Evolutionary conservation across 2,113 vertebrate genomes (phyloP).

Genomic region (Malurus melanocephalus): DNA sequence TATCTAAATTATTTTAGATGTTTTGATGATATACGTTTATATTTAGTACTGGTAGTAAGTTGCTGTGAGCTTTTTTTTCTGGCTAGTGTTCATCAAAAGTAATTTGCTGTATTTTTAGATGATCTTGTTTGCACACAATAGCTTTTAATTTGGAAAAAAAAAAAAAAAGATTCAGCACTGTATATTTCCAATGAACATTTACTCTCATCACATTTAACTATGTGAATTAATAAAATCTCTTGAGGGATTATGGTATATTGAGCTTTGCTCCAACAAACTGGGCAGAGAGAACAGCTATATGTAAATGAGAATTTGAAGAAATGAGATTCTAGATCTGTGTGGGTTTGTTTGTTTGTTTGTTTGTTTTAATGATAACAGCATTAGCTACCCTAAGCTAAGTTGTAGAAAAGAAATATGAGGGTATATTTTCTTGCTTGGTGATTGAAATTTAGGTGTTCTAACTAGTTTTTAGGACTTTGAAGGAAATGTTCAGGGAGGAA

Average conservation of each 20-base stretch:
- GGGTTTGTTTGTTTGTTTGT: not conserved
- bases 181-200: not conserved
- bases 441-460: conserved; percentile 46
- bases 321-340: not conserved
- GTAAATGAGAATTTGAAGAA: conserved; percentile 29
- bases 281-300: conserved; percentile 21
- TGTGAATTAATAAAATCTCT: conserved; percentile 37
- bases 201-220: conserved; percentile 25
- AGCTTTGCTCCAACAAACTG: conserved; percentile 11
- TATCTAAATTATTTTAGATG: not conserved
- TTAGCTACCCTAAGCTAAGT: conserved; percentile 25
- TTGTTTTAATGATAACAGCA: not conserved
- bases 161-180: not conserved
- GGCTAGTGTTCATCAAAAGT: not conserved
- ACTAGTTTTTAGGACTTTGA: conserved; percentile 33
- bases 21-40: not conserved
- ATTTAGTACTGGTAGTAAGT: not conserved
- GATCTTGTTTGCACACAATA: not conserved
- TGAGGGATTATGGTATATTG: conserved; percentile 30
- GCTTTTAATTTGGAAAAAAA: not conserved
- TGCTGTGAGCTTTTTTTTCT: not conserved
- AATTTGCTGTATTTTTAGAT: conserved; percentile 2
- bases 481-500: conserved; percentile 10
- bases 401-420: not conserved
- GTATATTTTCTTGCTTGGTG: conserved; percentile 17